These are phyloP conservation scores for Acropora tenuis DNA, from an alignment of 64 coral and sea anemone species.

Conservation along the genomic window DNA sequence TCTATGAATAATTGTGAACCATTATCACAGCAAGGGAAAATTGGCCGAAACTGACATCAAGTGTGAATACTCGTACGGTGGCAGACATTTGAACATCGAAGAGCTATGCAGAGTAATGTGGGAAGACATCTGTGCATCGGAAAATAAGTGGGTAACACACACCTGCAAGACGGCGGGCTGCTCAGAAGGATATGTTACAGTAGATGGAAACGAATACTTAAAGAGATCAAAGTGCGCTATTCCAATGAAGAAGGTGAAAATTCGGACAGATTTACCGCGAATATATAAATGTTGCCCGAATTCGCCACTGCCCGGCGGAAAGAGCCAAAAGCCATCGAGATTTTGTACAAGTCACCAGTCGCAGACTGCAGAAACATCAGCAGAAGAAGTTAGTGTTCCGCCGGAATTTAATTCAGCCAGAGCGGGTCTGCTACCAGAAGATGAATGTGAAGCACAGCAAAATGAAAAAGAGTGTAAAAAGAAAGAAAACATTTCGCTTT, in stretches of 20 bases:
- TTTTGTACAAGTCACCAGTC: conserved; percentile 37
- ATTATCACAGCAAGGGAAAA: conserved; percentile 35
- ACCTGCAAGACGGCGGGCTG: conserved; percentile 47
- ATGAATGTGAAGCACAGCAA: conserved; percentile 13
- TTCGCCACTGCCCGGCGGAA: conserved; percentile 45
- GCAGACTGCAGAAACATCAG: not conserved
- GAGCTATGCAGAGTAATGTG: conserved; percentile 47
- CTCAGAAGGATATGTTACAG: conserved; percentile 56
- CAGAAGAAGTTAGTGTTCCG: conserved; percentile 38
- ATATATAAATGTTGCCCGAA: conserved; percentile 57
- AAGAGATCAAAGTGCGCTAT: conserved; percentile 62
- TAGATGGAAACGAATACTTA: conserved; percentile 70
- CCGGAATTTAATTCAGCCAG: conserved; percentile 40
- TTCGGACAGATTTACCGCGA: conserved; percentile 49
- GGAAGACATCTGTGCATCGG: conserved; percentile 45
- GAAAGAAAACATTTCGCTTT: conserved; percentile 73
- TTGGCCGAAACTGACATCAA: conserved; percentile 20
- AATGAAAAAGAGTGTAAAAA: conserved; percentile 54
- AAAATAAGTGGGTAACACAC: conserved; percentile 57
- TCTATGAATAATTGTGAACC: conserved; percentile 63
- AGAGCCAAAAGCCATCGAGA: conserved; percentile 60
- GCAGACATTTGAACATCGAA: conserved; percentile 37
- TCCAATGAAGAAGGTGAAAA: conserved; percentile 37
- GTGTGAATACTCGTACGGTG: not conserved
- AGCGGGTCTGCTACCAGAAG: conserved; percentile 39